Evolutionary conservation across 2,888 invertebrate genomes (phyloP), one percentile per base, ranked within the genome.

Genomic region (Oeneis ivallda): DNA sequence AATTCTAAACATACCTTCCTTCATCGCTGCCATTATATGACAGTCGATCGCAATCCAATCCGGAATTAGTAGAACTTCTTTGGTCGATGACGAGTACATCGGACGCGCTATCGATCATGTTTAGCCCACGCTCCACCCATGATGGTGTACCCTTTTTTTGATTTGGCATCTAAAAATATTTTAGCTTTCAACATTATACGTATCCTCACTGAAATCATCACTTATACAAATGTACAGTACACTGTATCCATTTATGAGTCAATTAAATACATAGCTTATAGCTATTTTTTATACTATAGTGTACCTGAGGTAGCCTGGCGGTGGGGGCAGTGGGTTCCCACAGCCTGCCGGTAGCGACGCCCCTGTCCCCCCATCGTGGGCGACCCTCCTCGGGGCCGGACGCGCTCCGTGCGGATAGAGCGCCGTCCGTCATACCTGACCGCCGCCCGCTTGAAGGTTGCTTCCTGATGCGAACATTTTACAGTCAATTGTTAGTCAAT

Each of bases 301-400:
- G 62, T 62, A 92, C 92, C 84, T 92, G 92, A 66, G 93, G 93
- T 58, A 93, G 78, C 71, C 93, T 82, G 41, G 86, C 90, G 58
- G 83, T 91, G 4, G 92, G 90, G 7, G 86, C 87, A 26, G 91
- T 89, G 32, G 94, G 93, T 73, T 94, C 94, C 95, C 95, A 95
- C 43, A 95, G 92, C 64, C 94, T 93, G 13, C 94, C 94, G 1
- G 94, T 94, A 53, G 94, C 94, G 39, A 94, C 93, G 1, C 94
- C 94, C 66, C 94, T 93, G 81, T 95, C 96, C 10, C 95, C 95
- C 96, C 96, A 96, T 71, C 95, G 94, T 0, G 93, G 93, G 3
- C 96, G 91, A 39, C 95, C 95, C 70, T 94, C 93, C 67, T 93
- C 92, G 13, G 82, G 83, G 54, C 75, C 77, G 57, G 78, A 76